These are phyloP conservation scores for Drosophila borealis DNA, from an alignment of 2,888 invertebrate species.

Conservation along the genomic window DNA sequence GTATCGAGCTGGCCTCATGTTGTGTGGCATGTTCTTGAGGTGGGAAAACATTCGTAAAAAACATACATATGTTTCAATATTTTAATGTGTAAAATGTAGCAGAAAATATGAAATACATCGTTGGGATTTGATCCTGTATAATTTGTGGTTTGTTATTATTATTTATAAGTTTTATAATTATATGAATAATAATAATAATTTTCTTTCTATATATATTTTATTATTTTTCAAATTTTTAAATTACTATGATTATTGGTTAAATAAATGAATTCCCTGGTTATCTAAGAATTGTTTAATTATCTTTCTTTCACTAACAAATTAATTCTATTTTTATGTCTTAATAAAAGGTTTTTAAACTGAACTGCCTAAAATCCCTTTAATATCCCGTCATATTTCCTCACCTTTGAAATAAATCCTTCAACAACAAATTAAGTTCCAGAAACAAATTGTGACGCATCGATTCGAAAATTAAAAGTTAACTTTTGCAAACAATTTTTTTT, in stretches of 20 bases:
- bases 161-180: too few species aligned
- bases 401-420: too few species aligned
- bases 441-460: background rate
- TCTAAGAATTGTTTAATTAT: background rate
- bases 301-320: background rate
- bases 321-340: background rate
- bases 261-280: background rate
- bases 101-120: constrained; percentile 4
- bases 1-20: constrained; percentile 52
- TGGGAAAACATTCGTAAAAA: constrained; percentile 53
- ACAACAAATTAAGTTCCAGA: too few species aligned
- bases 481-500: background rate
- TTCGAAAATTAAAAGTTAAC: background rate
- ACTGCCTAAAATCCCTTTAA: too few species aligned
- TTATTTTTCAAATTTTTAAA: too few species aligned
- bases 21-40: constrained; percentile 64
- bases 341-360: too few species aligned
- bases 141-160: too few species aligned
- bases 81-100: constrained; percentile 10
- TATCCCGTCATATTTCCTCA: background rate
- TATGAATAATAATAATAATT: too few species aligned
- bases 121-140: background rate
- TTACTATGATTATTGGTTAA: background rate
- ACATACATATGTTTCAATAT: constrained; percentile 36
- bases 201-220: too few species aligned